Evolutionary conservation across 2,888 invertebrate genomes (phyloP).

Genomic region (Parochlus steinenii): DNA sequence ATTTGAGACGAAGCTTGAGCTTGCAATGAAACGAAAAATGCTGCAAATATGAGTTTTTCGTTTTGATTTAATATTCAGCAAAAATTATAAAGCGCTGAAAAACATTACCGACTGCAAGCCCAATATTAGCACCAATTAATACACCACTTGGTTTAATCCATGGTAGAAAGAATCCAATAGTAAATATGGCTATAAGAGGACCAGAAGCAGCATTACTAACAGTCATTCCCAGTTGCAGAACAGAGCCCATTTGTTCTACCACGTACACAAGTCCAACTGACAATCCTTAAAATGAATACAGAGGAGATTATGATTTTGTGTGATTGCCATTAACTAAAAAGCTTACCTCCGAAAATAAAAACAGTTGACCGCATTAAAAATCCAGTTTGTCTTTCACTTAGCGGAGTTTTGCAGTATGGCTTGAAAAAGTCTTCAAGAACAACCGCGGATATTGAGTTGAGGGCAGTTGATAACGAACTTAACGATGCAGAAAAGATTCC

Average conservation of each 20-base stretch:
- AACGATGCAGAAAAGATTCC: constrained; percentile 83
- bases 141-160: constrained; percentile 40
- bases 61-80: too few species aligned
- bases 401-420: constrained; percentile 40
- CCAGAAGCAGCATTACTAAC: constrained; percentile 51
- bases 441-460: constrained; percentile 68
- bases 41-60: too few species aligned
- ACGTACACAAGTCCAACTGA: constrained; percentile 52
- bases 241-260: constrained; percentile 49
- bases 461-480: constrained; percentile 62
- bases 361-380: constrained; percentile 48
- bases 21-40: constrained; percentile 51
- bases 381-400: constrained; percentile 41
- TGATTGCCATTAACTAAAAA: too few species aligned
- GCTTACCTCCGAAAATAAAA: constrained; percentile 40
- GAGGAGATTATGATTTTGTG: too few species aligned
- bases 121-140: constrained; percentile 41
- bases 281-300: too few species aligned
- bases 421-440: constrained; percentile 63
- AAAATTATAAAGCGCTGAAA: too few species aligned
- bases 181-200: constrained; percentile 47
- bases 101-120: too few species aligned
- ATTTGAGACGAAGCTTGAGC: constrained; percentile 50
- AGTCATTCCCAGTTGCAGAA: constrained; percentile 50
- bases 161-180: constrained; percentile 50